Conservation (phyloP, 2,113 vertebrate genomes). For the Oryzias melastigma region DNA sequence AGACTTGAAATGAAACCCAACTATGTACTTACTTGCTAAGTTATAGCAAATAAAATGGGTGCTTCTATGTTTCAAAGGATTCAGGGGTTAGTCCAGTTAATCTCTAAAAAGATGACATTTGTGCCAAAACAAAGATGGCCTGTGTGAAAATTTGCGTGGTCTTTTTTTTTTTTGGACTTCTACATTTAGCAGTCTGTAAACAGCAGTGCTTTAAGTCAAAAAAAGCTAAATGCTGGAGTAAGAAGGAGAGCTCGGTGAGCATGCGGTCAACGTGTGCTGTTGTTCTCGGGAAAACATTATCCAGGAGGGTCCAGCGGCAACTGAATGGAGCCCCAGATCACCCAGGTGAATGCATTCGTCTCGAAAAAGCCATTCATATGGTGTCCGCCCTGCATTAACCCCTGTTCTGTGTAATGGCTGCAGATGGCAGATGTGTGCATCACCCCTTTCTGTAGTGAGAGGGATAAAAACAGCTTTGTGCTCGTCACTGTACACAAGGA, state of each 20-base stretch:
- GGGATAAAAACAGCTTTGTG: slow-evolving; percentile 61
- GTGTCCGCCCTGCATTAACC: slow-evolving; percentile 75
- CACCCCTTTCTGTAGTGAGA: slow-evolving; percentile 45
- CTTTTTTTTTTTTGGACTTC: too few species aligned
- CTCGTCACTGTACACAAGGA: slow-evolving; percentile 69
- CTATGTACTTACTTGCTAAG: slow-evolving; percentile 23
- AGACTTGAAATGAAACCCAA: slow-evolving; percentile 23
- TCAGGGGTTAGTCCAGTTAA: slow-evolving; percentile 1
- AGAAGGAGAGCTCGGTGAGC: slow-evolving; percentile 1
- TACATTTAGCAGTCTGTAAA: slow-evolving; percentile 24
- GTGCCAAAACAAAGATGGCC: not conserved
- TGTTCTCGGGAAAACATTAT: slow-evolving; percentile 27
- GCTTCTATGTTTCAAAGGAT: slow-evolving; percentile 21
- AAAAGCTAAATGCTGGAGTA: slow-evolving; percentile 2
- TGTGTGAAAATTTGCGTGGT: too few species aligned
- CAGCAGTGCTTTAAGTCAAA: slow-evolving; percentile 12
- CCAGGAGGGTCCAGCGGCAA: slow-evolving; percentile 20
- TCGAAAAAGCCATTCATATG: slow-evolving; percentile 54
- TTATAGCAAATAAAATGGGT: slow-evolving; percentile 11
- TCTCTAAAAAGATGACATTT: slow-evolving; percentile 2
- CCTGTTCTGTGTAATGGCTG: slow-evolving; percentile 65
- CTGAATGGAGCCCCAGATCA: slow-evolving; percentile 8
- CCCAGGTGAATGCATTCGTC: slow-evolving; percentile 55
- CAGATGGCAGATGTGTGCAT: slow-evolving; percentile 42
- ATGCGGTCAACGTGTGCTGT: not conserved